A percentile compares a stretch with the other conserved stretches of the same genome.
phyloP scores from a whole-genome alignment of 1,140 invertebrate genomes.

The Formica selysi region DNA sequence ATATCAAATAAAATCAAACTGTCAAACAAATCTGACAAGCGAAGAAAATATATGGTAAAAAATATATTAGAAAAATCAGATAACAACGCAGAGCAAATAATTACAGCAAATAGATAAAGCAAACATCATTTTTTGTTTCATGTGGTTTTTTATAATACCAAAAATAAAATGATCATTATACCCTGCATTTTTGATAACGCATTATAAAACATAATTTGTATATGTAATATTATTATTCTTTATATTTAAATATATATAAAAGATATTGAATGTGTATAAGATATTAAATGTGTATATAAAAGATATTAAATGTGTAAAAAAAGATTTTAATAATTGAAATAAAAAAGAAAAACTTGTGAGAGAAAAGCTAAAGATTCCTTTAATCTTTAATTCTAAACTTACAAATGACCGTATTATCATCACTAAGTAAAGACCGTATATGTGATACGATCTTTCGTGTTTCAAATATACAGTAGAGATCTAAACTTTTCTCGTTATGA shows the following conservation, averaged over 20 bases:
- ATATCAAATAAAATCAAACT: background rate
- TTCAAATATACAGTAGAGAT: background rate
- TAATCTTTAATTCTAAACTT: background rate
- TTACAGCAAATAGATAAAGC: background rate
- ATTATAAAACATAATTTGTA: conserved; percentile 4
- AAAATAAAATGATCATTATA: background rate
- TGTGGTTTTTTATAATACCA: background rate
- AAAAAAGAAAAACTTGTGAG: background rate
- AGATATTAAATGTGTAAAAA: background rate
- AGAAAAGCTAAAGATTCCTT: background rate
- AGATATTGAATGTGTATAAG: too few relatives aligned
- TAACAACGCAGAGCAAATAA: background rate
- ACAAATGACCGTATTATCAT: background rate
- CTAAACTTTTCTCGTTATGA: conserved; percentile 47
- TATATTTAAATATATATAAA: conserved; percentile 2
- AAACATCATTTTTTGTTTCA: background rate
- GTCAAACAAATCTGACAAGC: background rate
- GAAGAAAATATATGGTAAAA: background rate
- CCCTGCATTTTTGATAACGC: background rate
- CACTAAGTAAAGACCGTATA: background rate
- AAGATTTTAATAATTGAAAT: background rate
- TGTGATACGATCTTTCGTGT: background rate
- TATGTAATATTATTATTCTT: background rate
- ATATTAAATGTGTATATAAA: background rate
- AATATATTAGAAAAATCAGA: background rate